These are phyloP conservation scores for Geotrypetes seraphini DNA, from an alignment of 2,797 vertebrate genomes.

Conservation along the genomic window DNA sequence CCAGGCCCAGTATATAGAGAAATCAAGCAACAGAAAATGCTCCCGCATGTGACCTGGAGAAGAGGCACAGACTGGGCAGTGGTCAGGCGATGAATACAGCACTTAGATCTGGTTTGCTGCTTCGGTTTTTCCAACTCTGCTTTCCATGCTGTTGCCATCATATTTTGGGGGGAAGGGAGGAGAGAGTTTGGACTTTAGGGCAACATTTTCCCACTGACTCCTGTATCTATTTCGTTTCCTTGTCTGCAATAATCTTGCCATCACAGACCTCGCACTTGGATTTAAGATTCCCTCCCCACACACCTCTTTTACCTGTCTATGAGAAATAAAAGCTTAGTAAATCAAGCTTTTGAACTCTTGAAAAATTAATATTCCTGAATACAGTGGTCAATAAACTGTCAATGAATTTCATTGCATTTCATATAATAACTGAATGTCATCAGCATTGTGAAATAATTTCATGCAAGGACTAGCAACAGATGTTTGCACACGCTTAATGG, in stretches of 20 bases:
- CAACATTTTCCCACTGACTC: conserved; percentile 37
- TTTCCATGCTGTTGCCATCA: conserved; percentile 35
- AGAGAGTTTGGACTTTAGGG: conserved; percentile 30
- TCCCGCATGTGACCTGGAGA: conserved; percentile 4
- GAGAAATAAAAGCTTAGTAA: too few relatives aligned
- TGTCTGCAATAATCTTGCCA: conserved; percentile 41
- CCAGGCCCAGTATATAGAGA: conserved; percentile 22
- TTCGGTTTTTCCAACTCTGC: too few relatives aligned
- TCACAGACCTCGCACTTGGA: conserved; percentile 32
- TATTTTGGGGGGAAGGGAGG: too few relatives aligned
- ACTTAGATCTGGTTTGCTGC: conserved; percentile 22
- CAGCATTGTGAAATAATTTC: conserved; percentile 30
- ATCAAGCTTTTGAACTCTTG: conserved; percentile 33
- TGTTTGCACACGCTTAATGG: conserved; percentile 34
- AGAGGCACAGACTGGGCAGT: conserved; percentile 12
- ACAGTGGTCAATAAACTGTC: conserved; percentile 36
- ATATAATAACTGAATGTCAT: conserved; percentile 33
- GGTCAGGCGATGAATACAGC: conserved; percentile 24
- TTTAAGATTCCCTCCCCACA: too few relatives aligned
- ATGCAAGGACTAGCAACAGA: conserved; percentile 29
- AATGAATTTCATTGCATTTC: conserved; percentile 34
- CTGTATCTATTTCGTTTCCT: conserved; percentile 43
- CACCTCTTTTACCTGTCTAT: too few relatives aligned
- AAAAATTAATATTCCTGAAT: conserved; percentile 25
- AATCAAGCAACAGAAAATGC: conserved; percentile 11